Percentiles rank a stretch among this genome's conserved stretches.
phyloP scores from a whole-genome alignment of 2,888 invertebrate species.

The Quadroppia sp. region DNA sequence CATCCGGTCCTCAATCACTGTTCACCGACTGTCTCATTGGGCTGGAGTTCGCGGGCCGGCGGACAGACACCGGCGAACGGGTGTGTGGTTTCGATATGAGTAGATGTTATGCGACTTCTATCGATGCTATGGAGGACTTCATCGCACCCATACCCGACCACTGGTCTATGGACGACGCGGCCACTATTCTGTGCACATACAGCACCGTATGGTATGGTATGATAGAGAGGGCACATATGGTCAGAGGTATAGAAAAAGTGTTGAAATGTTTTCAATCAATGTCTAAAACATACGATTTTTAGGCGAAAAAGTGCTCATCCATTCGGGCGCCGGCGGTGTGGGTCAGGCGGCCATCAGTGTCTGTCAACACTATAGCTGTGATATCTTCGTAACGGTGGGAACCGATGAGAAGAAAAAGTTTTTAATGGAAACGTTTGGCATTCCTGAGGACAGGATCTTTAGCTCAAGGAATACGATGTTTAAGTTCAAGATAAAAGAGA shows the following conservation, averaged over 20 bases:
- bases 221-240: conserved; percentile 76
- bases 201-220: conserved; percentile 83
- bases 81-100: conserved; percentile 93
- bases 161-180: conserved; percentile 85
- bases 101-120: conserved; percentile 78
- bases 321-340: conserved; percentile 61
- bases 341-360: too few species aligned
- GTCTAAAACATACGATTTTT: conserved; percentile 65
- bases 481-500: too few species aligned
- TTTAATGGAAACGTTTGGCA: too few species aligned
- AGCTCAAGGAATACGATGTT: too few species aligned
- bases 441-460: too few species aligned
- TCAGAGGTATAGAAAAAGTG: conserved; percentile 58
- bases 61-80: conserved; percentile 66
- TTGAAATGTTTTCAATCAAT: too few species aligned
- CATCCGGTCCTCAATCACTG: too few species aligned
- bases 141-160: conserved; percentile 64
- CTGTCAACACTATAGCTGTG: too few species aligned
- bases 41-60: conserved; percentile 84
- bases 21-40: conserved; percentile 47
- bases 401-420: conserved; percentile 72
- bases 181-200: conserved; percentile 91
- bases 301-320: conserved; percentile 66
- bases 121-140: conserved; percentile 63
- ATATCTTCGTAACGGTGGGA: conserved; percentile 64